Evolutionary conservation across 92 coral and sea anemone genomes (phyloP).

Genomic region (Ricordea florida): DNA sequence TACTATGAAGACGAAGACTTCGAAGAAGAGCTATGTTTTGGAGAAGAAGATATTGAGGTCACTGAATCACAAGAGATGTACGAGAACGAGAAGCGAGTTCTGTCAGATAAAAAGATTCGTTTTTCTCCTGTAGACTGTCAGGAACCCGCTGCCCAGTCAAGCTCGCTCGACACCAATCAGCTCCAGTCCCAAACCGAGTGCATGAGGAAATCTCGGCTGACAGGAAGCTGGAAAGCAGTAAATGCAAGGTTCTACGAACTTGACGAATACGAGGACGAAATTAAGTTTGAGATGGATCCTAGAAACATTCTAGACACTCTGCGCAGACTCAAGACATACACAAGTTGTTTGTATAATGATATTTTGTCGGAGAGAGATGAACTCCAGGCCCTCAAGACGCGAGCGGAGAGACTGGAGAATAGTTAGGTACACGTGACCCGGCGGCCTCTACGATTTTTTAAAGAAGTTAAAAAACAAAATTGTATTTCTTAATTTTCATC

Average conservation of each 20-base stretch:
- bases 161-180: conserved; percentile 4
- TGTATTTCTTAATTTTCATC: no score
- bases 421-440: not conserved
- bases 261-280: conserved; percentile 72
- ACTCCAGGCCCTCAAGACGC: conserved; percentile 22
- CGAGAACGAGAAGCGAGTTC: not conserved
- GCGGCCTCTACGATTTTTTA: no score
- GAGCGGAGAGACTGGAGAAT: not conserved
- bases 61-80: not conserved
- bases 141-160: not conserved
- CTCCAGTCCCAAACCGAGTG: conserved; percentile 30
- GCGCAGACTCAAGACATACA: conserved; percentile 60
- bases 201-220: conserved; percentile 15
- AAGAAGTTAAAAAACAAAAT: no score
- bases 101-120: not conserved
- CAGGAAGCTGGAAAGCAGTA: conserved; percentile 47
- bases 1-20: conserved; percentile 7
- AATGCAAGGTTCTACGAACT: conserved; percentile 67
- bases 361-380: conserved; percentile 49
- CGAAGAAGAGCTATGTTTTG: conserved; percentile 32
- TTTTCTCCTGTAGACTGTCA: not conserved
- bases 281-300: conserved; percentile 47
- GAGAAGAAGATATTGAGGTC: not conserved
- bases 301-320: conserved; percentile 40
- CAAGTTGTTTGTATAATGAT: conserved; percentile 50